These are phyloP conservation scores for Festucalex cinctus DNA, from an alignment of 2,113 vertebrate genomes.

Conservation along the genomic window DNA sequence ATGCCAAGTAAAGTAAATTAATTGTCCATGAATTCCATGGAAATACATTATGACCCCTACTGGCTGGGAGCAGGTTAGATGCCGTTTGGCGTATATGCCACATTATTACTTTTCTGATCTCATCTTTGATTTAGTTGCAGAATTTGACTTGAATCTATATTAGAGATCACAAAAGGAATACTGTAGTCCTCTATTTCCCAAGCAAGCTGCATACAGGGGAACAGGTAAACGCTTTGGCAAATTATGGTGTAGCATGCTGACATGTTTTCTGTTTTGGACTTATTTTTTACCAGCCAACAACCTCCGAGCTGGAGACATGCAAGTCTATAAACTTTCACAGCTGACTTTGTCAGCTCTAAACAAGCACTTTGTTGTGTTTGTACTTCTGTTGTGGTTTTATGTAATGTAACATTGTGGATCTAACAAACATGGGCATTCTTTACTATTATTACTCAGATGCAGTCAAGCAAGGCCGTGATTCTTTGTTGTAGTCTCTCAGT, in stretches of 20 bases:
- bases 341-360: slow-evolving; percentile 2
- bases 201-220: too few relatives aligned
- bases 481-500: slow-evolving; percentile 2
- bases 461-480: background rate
- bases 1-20: background rate
- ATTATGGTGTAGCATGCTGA: too few relatives aligned
- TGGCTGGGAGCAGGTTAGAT: too few relatives aligned
- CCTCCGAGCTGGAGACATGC: background rate
- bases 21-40: too few relatives aligned
- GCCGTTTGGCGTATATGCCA: too few relatives aligned
- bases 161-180: too few relatives aligned
- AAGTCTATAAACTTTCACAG: slow-evolving; percentile 7
- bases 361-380: slow-evolving; percentile 18
- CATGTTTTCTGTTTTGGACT: background rate
- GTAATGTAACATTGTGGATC: slow-evolving; percentile 6
- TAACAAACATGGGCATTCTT: background rate
- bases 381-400: slow-evolving; percentile 6
- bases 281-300: background rate
- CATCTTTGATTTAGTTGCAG: too few relatives aligned
- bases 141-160: too few relatives aligned
- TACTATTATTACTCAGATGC: background rate
- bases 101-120: too few relatives aligned
- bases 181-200: too few relatives aligned
- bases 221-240: too few relatives aligned
- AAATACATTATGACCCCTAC: too few relatives aligned